phyloP scores from a whole-genome alignment of 2,797 vertebrate species.

The Echiichthys vipera region DNA sequence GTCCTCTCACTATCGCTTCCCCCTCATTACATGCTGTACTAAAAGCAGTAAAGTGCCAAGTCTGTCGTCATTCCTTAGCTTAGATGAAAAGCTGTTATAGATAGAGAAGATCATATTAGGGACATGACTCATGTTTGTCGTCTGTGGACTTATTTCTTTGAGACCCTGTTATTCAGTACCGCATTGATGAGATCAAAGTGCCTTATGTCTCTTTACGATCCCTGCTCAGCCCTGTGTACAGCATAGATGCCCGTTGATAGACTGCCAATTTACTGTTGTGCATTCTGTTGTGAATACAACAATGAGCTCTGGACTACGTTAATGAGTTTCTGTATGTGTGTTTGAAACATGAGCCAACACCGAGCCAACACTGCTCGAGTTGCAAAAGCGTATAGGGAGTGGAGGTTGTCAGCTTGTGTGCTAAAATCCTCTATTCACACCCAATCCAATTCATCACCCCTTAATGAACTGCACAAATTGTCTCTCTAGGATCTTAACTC shows the following conservation, averaged over 20 bases:
- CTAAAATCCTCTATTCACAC: conserved; percentile 65
- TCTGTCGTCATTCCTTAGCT: conserved; percentile 4
- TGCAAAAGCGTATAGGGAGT: conserved; percentile 29
- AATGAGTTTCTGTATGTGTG: conserved; percentile 42
- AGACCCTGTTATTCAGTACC: conserved; percentile 24
- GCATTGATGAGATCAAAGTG: conserved; percentile 47
- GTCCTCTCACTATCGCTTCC: neutral
- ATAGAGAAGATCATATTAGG: conserved; percentile 33
- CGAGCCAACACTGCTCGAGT: conserved; percentile 43
- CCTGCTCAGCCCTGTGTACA: conserved; percentile 18
- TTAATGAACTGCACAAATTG: conserved; percentile 83
- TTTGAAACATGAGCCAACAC: conserved; percentile 29
- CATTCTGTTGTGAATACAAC: conserved; percentile 48
- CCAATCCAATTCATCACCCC: conserved; percentile 83
- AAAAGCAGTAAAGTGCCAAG: conserved; percentile 29
- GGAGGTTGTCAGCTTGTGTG: conserved; percentile 57
- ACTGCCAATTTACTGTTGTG: conserved; percentile 51
- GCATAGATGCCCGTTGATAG: conserved; percentile 37
- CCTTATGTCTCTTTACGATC: conserved; percentile 37
- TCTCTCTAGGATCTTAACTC: conserved; percentile 73
- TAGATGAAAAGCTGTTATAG: conserved; percentile 38
- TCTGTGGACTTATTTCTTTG: conserved; percentile 15
- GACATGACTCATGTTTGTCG: neutral
- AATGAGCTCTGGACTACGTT: conserved; percentile 30
- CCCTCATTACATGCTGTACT: neutral